Conservation (phyloP, 2,888 invertebrate species). For the Torymus auratus region DNA sequence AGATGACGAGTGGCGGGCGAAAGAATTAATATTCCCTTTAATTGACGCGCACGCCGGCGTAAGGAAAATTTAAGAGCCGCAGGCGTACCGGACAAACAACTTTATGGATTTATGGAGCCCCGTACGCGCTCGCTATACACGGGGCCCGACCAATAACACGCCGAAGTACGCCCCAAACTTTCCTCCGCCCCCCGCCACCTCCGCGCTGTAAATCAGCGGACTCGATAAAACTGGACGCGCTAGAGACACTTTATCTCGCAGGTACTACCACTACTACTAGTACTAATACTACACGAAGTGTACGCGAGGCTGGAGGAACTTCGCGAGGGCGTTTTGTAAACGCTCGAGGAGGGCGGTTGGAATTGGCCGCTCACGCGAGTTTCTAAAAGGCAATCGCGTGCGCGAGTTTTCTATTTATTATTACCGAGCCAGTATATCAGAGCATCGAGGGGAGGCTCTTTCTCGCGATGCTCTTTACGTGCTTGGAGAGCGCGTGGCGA, state of each 20-base stretch:
- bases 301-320: conserved; percentile 1
- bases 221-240: conserved; percentile 63
- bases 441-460: conserved; percentile 5
- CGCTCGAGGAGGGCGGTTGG: background rate
- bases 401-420: conserved; percentile 46
- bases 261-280: too few species aligned
- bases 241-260: conserved; percentile 64
- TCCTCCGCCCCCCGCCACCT: too few species aligned
- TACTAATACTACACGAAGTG: too few species aligned
- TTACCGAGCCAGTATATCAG: conserved; percentile 36
- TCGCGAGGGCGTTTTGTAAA: conserved; percentile 41
- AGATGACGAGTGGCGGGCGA: conserved; percentile 9
- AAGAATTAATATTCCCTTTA: conserved; percentile 43
- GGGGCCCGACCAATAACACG: conserved; percentile 25
- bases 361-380: conserved; percentile 6
- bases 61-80: conserved; percentile 26
- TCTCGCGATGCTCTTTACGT: too few species aligned
- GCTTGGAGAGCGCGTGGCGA: too few species aligned
- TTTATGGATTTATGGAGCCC: conserved; percentile 50
- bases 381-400: conserved; percentile 11
- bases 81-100: conserved; percentile 39
- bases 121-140: background rate
- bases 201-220: conserved; percentile 62
- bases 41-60: conserved; percentile 19
- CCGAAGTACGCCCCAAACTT: conserved; percentile 2